These are phyloP conservation scores for Ferrisia virgata DNA, from an alignment of 2,888 invertebrate species.

Conservation along the genomic window DNA sequence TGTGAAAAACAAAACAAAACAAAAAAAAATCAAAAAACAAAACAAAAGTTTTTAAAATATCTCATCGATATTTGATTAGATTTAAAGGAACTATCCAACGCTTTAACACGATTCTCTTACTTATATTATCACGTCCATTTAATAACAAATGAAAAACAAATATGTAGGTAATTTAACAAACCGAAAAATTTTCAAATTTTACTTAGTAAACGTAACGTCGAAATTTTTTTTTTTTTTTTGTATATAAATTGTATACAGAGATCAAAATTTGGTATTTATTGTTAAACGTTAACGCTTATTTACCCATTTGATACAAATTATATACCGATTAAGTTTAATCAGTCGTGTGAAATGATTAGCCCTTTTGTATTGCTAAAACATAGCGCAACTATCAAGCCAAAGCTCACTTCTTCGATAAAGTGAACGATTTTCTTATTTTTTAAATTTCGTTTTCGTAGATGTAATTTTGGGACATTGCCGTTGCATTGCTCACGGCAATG, in stretches of 20 bases:
- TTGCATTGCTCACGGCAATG: neutral
- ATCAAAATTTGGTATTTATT: conserved; percentile 23
- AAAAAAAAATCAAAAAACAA: neutral
- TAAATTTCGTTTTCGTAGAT: neutral
- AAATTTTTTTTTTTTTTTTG: neutral
- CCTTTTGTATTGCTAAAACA: conserved; percentile 10
- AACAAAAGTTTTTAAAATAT: neutral
- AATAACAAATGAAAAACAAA: neutral
- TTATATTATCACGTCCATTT: conserved; percentile 18
- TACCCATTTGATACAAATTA: neutral
- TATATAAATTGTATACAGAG: conserved; percentile 21
- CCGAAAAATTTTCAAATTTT: neutral
- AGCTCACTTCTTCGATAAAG: conserved; percentile 17
- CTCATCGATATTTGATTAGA: neutral
- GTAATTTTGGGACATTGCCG: neutral
- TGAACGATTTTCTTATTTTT: neutral
- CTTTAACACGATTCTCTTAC: conserved; percentile 5
- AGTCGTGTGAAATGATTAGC: conserved; percentile 16
- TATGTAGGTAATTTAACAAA: neutral
- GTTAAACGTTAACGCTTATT: conserved; percentile 2
- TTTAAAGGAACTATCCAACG: conserved; percentile 23
- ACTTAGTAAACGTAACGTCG: neutral
- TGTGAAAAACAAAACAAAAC: neutral
- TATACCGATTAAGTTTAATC: conserved; percentile 25
- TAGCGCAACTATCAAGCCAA: conserved; percentile 14